Evolutionary conservation across 2,888 invertebrate species (phyloP).

Genomic region (Thymelicus sylvestris): DNA sequence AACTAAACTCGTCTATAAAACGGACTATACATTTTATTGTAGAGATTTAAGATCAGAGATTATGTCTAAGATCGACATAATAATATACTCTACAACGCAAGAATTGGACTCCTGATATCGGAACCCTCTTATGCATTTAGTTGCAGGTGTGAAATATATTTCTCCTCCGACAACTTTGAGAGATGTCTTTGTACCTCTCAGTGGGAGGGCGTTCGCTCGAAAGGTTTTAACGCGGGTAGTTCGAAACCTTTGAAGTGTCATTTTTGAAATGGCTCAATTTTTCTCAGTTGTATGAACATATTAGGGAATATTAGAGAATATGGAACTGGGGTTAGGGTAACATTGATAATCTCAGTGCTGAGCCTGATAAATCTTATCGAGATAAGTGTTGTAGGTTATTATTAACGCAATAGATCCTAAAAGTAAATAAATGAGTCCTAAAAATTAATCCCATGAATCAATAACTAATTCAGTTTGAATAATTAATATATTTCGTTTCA

Average conservation of each 20-base stretch:
- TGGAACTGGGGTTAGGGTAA: background rate
- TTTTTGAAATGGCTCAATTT: constrained; percentile 34
- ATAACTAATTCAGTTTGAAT: no score
- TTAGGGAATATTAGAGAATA: background rate
- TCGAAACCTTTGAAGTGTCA: constrained; percentile 28
- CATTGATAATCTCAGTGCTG: background rate
- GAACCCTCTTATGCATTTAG: constrained; percentile 16
- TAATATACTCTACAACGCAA: no score
- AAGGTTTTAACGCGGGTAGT: constrained; percentile 13
- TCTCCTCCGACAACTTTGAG: constrained; percentile 14
- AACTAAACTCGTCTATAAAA: no score
- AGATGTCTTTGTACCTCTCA: constrained; percentile 13
- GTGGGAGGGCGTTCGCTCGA: background rate
- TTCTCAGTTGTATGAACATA: constrained; percentile 7
- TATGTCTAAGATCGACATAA: no score
- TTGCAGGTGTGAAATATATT: constrained; percentile 8
- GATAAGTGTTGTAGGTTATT: no score
- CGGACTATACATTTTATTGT: no score
- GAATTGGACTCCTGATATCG: background rate
- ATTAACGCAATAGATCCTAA: no score
- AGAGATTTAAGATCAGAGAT: no score
- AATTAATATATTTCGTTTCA: no score
- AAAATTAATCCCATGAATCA: no score
- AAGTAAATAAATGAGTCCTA: no score
- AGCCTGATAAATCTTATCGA: no score